Percentiles rank a stretch among this genome's conserved stretches.
Conservation (phyloP, 1,140 invertebrate genomes). For the Tetranychus cinnabarinus region DNA sequence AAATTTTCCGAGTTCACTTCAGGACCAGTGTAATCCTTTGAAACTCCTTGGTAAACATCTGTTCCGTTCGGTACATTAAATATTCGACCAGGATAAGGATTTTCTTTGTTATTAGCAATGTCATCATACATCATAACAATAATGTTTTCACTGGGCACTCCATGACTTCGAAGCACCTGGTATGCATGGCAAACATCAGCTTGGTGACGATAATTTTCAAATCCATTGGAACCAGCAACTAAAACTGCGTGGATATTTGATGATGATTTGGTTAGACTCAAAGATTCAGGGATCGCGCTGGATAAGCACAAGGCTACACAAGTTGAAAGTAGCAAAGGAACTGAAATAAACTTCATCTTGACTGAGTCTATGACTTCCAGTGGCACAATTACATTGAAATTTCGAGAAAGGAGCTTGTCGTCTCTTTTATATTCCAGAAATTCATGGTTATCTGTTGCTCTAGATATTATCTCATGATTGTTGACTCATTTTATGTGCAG, state of each 20-base stretch:
- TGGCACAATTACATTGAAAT: too few species aligned
- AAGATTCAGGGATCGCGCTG: too few species aligned
- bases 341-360: too few species aligned
- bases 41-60: conserved; percentile 32
- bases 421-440: too few species aligned
- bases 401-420: too few species aligned
- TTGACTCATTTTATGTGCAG: too few species aligned
- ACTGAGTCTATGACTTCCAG: too few species aligned
- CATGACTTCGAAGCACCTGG: conserved; percentile 31
- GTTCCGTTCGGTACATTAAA: conserved; percentile 33
- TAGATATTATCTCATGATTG: too few species aligned
- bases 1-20: conserved; percentile 26
- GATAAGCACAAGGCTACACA: too few species aligned
- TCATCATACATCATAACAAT: conserved; percentile 41
- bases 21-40: conserved; percentile 30
- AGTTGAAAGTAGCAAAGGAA: too few species aligned
- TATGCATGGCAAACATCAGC: conserved; percentile 38
- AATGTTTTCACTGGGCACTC: conserved; percentile 32
- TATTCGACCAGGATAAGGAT: conserved; percentile 31
- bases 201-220: conserved; percentile 36
- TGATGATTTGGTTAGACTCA: too few species aligned
- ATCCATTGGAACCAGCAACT: conserved; percentile 27
- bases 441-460: too few species aligned
- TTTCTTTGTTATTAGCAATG: conserved; percentile 29
- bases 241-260: neutral